phyloP scores from a whole-genome alignment of 2,113 vertebrate genomes.

The Mormyrus lacerda region DNA sequence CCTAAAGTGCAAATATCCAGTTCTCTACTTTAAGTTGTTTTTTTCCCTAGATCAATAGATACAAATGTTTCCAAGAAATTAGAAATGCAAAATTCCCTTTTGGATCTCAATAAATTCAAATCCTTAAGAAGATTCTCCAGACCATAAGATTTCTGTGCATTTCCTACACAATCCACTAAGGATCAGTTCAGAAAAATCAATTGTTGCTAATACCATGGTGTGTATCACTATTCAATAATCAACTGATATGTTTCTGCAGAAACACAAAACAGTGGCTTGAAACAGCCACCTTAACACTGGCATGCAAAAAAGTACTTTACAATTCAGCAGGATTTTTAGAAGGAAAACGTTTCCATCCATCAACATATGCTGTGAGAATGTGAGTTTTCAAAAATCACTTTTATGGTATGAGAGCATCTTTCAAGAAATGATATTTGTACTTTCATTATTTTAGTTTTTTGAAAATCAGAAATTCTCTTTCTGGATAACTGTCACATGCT shows the following conservation, averaged over 20 bases:
- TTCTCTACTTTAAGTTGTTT: background rate
- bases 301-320: background rate
- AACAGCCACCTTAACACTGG: background rate
- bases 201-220: background rate
- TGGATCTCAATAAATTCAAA: background rate
- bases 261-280: background rate
- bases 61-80: background rate
- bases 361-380: background rate
- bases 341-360: background rate
- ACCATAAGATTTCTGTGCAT: background rate
- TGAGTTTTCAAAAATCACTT: background rate
- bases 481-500: background rate
- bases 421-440: background rate
- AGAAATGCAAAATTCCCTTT: background rate
- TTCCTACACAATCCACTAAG: background rate
- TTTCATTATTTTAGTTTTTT: background rate
- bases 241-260: background rate
- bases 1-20: background rate
- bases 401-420: background rate
- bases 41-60: background rate
- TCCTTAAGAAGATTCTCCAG: background rate
- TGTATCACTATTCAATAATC: background rate
- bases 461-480: background rate
- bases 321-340: background rate
- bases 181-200: background rate